phyloP scores from a whole-genome alignment of 2,888 invertebrate genomes.

The Harpagoxenus sublaevis region DNA sequence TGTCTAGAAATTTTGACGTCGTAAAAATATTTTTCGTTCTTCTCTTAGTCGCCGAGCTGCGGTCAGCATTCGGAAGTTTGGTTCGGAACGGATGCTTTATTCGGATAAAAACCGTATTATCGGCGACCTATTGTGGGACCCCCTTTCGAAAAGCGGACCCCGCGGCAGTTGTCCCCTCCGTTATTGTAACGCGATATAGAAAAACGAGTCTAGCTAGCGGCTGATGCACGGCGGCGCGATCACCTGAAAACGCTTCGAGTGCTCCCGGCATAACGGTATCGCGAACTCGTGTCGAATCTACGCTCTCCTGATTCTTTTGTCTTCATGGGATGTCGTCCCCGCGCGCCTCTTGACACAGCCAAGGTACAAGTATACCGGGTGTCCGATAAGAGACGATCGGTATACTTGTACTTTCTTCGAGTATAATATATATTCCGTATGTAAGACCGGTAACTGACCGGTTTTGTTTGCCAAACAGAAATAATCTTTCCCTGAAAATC shows the following conservation, averaged over 20 bases:
- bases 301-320: conserved; percentile 71
- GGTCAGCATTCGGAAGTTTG: neutral
- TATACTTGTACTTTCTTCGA: neutral
- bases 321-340: conserved; percentile 47
- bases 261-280: conserved; percentile 77
- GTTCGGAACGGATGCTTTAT: neutral
- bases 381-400: neutral
- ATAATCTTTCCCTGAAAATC: neutral
- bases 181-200: conserved; percentile 35
- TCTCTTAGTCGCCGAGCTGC: neutral
- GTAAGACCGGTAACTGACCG: too few relatives aligned
- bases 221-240: conserved; percentile 64
- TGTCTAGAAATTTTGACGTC: neutral
- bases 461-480: too few relatives aligned
- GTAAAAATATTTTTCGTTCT: neutral
- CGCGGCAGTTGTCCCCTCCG: neutral
- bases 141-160: neutral
- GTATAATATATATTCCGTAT: neutral
- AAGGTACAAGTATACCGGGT: neutral
- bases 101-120: neutral
- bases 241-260: conserved; percentile 73
- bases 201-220: conserved; percentile 64
- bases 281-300: conserved; percentile 77
- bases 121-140: neutral
- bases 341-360: conserved; percentile 15